These are phyloP conservation scores for Zygothrica quintamaculata DNA, from an alignment of 2,888 invertebrate genomes.

Conservation along the genomic window DNA sequence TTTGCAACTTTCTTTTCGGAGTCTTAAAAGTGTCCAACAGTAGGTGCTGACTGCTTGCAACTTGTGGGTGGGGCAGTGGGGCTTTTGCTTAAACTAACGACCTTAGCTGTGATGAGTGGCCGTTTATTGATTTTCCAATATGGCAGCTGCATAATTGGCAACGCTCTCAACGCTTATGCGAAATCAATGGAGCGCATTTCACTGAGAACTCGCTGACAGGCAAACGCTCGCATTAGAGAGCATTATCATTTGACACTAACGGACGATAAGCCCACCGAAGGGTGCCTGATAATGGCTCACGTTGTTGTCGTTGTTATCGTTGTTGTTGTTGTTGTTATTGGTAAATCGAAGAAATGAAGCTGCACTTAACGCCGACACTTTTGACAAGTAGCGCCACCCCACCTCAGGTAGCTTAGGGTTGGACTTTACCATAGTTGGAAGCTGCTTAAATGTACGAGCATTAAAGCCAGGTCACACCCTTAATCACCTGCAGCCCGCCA, in stretches of 20 bases:
- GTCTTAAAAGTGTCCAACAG: constrained; percentile 39
- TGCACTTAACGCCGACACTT: constrained; percentile 74
- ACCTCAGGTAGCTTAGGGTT: constrained; percentile 12
- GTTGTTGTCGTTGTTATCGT: too few relatives aligned
- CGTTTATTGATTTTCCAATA: constrained; percentile 70
- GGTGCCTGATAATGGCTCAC: constrained; percentile 47
- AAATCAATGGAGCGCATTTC: constrained; percentile 62
- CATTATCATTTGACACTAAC: constrained; percentile 63
- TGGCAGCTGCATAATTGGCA: constrained; percentile 67
- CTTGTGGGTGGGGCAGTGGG: too few relatives aligned
- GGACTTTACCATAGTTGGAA: constrained; percentile 37
- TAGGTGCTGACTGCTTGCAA: constrained; percentile 12
- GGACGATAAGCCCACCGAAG: constrained; percentile 58
- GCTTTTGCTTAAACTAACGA: constrained; percentile 59
- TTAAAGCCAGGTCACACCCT: constrained; percentile 42
- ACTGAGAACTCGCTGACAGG: constrained; percentile 33
- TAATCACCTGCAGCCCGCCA: background rate
- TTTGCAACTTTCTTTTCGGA: constrained; percentile 72
- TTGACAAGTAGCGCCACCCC: constrained; percentile 55
- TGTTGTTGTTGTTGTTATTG: too few relatives aligned
- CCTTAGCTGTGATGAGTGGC: constrained; percentile 49
- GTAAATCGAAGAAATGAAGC: constrained; percentile 74
- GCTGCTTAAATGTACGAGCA: constrained; percentile 52
- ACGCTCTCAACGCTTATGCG: constrained; percentile 33
- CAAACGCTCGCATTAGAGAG: constrained; percentile 37